Percentiles rank a stretch among this genome's conserved stretches.
These are phyloP conservation scores for Drosophila micromelanica DNA, from an alignment of 1,140 invertebrate genomes.

Conservation along the genomic window DNA sequence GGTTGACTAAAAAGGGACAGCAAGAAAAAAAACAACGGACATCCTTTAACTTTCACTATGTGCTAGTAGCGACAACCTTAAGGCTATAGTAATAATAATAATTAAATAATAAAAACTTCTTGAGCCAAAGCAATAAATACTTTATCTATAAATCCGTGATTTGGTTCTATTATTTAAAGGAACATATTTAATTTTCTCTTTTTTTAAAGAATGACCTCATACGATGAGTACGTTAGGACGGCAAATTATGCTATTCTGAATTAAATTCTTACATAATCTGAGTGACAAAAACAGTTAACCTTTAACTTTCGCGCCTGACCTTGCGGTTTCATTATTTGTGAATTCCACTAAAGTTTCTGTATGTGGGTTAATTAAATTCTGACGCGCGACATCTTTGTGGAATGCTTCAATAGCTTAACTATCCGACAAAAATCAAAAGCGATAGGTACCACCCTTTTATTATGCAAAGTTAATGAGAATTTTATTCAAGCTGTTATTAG, in stretches of 20 bases:
- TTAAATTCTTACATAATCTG: not conserved
- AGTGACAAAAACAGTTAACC: conserved; percentile 29
- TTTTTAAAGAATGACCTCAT: too few relatives aligned
- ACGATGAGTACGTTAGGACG: too few relatives aligned
- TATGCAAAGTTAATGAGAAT: conserved; percentile 40
- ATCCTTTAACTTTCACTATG: not conserved
- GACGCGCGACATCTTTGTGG: conserved; percentile 40
- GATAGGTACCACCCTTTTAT: conserved; percentile 26
- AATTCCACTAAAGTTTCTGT: not conserved
- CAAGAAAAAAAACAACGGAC: not conserved
- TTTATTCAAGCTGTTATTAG: conserved; percentile 34
- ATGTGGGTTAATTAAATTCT: conserved; percentile 62
- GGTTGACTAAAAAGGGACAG: conserved; percentile 18
- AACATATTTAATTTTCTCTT: too few relatives aligned
- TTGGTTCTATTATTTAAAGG: too few relatives aligned
- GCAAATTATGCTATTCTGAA: too few relatives aligned
- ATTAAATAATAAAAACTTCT: too few relatives aligned
- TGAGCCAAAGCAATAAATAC: too few relatives aligned
- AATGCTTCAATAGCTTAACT: conserved; percentile 39
- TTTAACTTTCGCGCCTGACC: conserved; percentile 69
- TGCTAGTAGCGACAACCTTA: not conserved
- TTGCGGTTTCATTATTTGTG: conserved; percentile 32
- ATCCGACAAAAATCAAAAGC: conserved; percentile 47
- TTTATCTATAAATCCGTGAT: too few relatives aligned
- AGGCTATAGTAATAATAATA: too few relatives aligned